Evolutionary conservation across 1,140 invertebrate genomes (phyloP), one percentile per base, ranked within the genome.

Genomic region (Apolygus lucorum): DNA sequence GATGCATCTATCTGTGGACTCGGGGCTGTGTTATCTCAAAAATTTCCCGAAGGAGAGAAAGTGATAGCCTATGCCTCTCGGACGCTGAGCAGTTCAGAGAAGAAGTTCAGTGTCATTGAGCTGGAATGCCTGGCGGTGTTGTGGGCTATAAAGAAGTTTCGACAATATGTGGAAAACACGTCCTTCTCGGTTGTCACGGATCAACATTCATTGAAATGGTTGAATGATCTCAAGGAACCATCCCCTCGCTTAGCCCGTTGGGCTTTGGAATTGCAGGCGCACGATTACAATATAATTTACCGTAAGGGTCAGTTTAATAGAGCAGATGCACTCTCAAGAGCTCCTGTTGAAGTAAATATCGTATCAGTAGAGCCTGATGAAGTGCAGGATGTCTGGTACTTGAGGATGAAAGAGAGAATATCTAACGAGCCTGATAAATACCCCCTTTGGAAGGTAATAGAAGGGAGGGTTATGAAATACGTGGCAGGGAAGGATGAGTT

Each of bases 171-270:
- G 1, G 79, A 79, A 69, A 79, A 79, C 21, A 76, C 64, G 29
- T 76, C 80, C 63, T 85, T 85, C 71, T 79, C 71, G 22, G 76
- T 85, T 0, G 65, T 79, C 11, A 85, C 81, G 0, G n/a, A n/a
- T n/a, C n/a, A n/a, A n/a, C n/a, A n/a, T n/a, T n/a, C n/a, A n/a
- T n/a, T n/a, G n/a, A n/a, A n/a, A n/a, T n/a, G n/a, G n/a, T n/a
- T n/a, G n/a, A n/a, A n/a, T n/a, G n/a, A 83, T 86, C 71, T 81
- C 0, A 83, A 82, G 70, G 79, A 84, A 59, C 78, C 79, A 21
- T 11, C 54, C 2, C 25, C 54, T 25, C 54, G 54, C 4, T 4
- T 62, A 8, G 21, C 4, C 4, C 54, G 54, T 22, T 62, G 54
- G 54, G 21, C 21, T 21, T 25, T 62, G 2, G n/a, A 25, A 2